Conservation (phyloP, 2,888 invertebrate species). For the Lissonota sp. region DNA sequence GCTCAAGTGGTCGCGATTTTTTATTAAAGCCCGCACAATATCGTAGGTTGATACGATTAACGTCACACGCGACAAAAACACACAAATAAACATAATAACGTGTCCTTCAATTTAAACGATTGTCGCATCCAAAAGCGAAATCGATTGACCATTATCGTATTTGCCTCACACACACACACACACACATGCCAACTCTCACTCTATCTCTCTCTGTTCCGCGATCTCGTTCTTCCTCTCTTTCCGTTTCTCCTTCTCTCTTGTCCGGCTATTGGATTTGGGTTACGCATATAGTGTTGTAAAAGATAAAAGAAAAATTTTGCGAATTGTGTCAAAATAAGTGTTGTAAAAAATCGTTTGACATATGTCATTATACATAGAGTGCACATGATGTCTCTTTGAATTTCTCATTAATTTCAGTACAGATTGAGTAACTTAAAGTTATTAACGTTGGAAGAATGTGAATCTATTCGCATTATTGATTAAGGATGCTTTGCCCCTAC, state of each 20-base stretch:
- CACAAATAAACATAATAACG: slow-evolving; percentile 14
- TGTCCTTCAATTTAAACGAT: slow-evolving; percentile 52
- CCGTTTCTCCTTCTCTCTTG: not conserved
- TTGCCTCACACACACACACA: slow-evolving; percentile 26
- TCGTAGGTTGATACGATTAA: slow-evolving; percentile 61
- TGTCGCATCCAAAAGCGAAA: slow-evolving; percentile 50
- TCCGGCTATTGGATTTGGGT: no score
- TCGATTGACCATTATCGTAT: slow-evolving; percentile 55
- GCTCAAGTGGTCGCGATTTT: slow-evolving; percentile 42
- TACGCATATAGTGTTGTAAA: no score
- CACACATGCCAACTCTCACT: slow-evolving; percentile 5
- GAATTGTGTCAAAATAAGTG: slow-evolving; percentile 26
- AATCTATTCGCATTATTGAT: no score
- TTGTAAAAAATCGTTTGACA: no score
- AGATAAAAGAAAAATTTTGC: no score
- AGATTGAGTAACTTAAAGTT: no score
- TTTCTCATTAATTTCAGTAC: no score
- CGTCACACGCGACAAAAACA: slow-evolving; percentile 55
- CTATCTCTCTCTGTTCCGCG: not conserved
- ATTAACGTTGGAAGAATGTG: no score
- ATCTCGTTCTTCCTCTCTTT: no score
- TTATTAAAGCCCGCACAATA: slow-evolving; percentile 34
- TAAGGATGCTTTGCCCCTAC: no score
- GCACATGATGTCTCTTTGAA: no score
- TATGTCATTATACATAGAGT: no score